phyloP scores from a whole-genome alignment of 2,888 invertebrate genomes.

The Tromatobia lineatoria region DNA sequence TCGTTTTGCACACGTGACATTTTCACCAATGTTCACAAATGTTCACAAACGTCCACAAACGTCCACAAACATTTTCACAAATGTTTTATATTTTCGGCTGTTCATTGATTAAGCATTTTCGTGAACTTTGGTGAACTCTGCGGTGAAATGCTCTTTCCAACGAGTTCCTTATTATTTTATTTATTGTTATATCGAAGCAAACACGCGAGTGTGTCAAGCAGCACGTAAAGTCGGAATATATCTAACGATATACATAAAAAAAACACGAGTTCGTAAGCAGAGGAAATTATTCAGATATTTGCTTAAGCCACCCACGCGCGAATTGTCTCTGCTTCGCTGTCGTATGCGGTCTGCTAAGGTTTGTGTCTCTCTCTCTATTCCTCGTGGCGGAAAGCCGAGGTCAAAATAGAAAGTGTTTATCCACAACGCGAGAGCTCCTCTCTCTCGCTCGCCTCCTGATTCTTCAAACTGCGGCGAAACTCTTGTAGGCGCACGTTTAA shows the following conservation, averaged over 20 bases:
- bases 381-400: constrained; percentile 71
- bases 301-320: constrained; percentile 56
- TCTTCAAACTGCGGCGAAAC: constrained; percentile 20
- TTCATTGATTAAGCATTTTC: neutral
- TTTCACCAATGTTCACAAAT: neutral
- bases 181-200: neutral
- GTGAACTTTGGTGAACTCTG: constrained; percentile 22
- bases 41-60: too few relatives aligned
- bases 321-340: constrained; percentile 4
- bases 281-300: constrained; percentile 59
- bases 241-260: constrained; percentile 6
- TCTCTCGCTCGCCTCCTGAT: neutral
- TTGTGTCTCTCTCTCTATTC: constrained; percentile 19
- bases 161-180: neutral
- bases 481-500: constrained; percentile 15
- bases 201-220: constrained; percentile 2
- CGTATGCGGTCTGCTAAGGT: neutral
- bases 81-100: neutral
- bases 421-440: constrained; percentile 40
- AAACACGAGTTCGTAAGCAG: neutral
- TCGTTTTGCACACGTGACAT: constrained; percentile 2
- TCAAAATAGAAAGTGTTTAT: constrained; percentile 81
- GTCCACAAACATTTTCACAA: constrained; percentile 19
- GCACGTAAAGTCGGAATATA: neutral
- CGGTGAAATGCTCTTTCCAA: neutral